phyloP scores from a whole-genome alignment of 2,888 invertebrate species.

The Aplocera efformata region DNA sequence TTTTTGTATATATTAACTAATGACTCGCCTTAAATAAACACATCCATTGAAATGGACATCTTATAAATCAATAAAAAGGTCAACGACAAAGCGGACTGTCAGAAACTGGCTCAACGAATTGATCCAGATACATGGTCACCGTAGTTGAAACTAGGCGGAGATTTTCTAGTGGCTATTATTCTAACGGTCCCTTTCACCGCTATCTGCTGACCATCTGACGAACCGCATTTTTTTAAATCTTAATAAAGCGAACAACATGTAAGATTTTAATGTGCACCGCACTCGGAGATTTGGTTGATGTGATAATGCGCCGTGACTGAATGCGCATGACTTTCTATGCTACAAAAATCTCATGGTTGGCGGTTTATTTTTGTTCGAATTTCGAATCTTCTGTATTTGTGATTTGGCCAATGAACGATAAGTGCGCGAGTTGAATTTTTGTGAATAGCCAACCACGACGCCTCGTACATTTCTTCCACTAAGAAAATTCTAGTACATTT shows the following conservation, averaged over 20 bases:
- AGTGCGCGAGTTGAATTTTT: constrained; percentile 12
- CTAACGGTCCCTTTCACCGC: constrained; percentile 79
- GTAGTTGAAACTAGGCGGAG: constrained; percentile 52
- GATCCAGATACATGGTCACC: constrained; percentile 48
- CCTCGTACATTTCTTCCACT: too few species aligned
- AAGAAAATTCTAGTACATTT: too few species aligned
- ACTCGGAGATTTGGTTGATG: constrained; percentile 69
- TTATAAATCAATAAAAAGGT: constrained; percentile 45
- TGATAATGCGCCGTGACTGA: constrained; percentile 73
- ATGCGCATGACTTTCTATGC: constrained; percentile 73
- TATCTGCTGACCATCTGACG: constrained; percentile 76
- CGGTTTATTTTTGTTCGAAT: constrained; percentile 47
- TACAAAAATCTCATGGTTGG: constrained; percentile 42
- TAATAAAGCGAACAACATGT: constrained; percentile 75
- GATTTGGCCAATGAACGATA: constrained; percentile 26
- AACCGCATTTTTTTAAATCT: constrained; percentile 68
- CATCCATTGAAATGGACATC: constrained; percentile 23
- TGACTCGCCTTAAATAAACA: constrained; percentile 24
- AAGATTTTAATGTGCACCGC: constrained; percentile 73
- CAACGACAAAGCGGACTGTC: constrained; percentile 45
- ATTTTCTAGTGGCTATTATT: constrained; percentile 67
- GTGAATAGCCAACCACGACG: not conserved
- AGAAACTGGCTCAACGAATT: constrained; percentile 48
- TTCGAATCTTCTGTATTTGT: constrained; percentile 41
- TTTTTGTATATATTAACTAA: constrained; percentile 7